These are phyloP conservation scores for Palaemon carinicauda DNA, from an alignment of 1,140 invertebrate genomes.

Conservation along the genomic window DNA sequence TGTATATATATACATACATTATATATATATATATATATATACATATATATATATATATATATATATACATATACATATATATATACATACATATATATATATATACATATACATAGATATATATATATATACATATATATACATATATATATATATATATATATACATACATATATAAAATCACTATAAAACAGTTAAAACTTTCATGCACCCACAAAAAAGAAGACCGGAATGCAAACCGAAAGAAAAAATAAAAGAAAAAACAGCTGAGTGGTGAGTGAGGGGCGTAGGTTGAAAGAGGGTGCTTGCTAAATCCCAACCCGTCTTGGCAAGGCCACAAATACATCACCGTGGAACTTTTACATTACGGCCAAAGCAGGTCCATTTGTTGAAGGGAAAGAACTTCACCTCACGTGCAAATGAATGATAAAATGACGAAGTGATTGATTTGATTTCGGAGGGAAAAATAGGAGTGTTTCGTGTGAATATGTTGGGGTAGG, in stretches of 20 bases:
- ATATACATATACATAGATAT: background rate
- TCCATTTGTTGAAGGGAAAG: too few relatives aligned
- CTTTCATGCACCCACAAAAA: background rate
- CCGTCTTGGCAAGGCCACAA: too few relatives aligned
- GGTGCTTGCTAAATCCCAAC: too few relatives aligned
- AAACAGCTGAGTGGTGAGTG: background rate
- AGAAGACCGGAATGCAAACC: background rate
- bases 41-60: background rate
- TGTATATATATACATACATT: too few relatives aligned
- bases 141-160: conserved; percentile 15
- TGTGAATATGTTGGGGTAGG: too few relatives aligned
- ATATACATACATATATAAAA: conserved; percentile 7
- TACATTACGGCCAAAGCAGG: too few relatives aligned
- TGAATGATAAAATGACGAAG: too few relatives aligned
- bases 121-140: conserved; percentile 12
- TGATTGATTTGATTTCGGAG: too few relatives aligned
- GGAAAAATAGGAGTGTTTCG: too few relatives aligned
- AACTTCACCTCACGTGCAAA: too few relatives aligned
- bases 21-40: background rate
- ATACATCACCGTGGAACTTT: too few relatives aligned
- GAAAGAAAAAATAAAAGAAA: background rate
- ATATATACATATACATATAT: background rate
- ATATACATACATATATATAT: conserved; percentile 5
- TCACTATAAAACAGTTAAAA: background rate
- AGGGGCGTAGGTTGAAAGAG: background rate